Evolutionary conservation across 2,797 vertebrate genomes (phyloP), one percentile per base, ranked within the genome.

Genomic region (Sebastes steindachneri): DNA sequence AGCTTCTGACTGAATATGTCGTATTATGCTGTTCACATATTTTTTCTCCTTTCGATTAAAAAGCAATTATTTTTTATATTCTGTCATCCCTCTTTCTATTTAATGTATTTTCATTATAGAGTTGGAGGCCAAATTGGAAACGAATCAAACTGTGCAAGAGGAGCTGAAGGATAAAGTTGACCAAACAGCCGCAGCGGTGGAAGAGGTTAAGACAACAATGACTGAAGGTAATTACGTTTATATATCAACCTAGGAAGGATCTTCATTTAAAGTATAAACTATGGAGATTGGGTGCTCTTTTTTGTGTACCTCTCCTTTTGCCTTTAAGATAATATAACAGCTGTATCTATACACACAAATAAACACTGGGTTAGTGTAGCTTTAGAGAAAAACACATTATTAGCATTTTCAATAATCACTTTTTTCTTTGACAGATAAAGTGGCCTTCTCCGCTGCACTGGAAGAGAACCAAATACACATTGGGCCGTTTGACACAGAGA

Each of bases 381-480:
- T 60, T 48, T 4, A 23, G 14, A 26, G 21, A 45, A 21, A 57
- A 17, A 59, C 3, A 28, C 26, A 51, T 31, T 23, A 35, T 25
- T 14, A 17, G 29, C n/a, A 35, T 54, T 33, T 51, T 62, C 7
- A 25, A 25, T 3, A 2, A 10, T 5, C 12, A 41, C n/a, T 41
- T 35, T 45, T 14, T 57, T 54, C 6, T 25, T 59, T 58, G 19
- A 45, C 74, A 90, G 84, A 85, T 8, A 80, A 75, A 41, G 59
- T 88, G 19, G 69, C 87, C 15, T 86, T 91, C 75, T 79, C 68
- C 4, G 82, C 59, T 45, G 33, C 79, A 17, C 64, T 90, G 37
- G 51, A 67, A 60, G 85, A 84, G 28, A 83, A 88, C 45, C 81
- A 78, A 69, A 37, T 35, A 1, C 76, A 80, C 67, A 75, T 86